These are phyloP conservation scores for Platichthys stellatus DNA, from an alignment of 2,113 vertebrate genomes.

Conservation along the genomic window DNA sequence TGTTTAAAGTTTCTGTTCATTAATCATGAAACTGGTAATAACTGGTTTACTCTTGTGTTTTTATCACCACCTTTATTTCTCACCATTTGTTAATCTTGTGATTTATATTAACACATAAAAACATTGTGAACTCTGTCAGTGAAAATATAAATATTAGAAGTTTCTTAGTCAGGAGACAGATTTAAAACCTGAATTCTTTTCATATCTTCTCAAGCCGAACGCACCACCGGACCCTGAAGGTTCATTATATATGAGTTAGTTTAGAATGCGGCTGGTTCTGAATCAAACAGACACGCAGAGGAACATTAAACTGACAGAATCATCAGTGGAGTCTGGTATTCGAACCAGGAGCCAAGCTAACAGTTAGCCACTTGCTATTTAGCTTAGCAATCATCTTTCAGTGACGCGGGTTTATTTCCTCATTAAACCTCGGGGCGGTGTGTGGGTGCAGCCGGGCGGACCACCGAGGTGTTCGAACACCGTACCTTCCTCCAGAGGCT, in stretches of 20 bases:
- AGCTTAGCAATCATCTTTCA: background rate
- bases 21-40: no score
- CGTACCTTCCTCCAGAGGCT: conserved; percentile 89
- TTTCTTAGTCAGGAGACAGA: background rate
- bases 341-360: background rate
- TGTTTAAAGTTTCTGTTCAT: no score
- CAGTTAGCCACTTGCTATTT: conserved; percentile 2
- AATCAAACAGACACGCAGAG: rapidly evolving
- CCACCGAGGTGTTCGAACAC: rapidly evolving
- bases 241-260: rapidly evolving
- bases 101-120: no score
- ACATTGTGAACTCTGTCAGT: no score
- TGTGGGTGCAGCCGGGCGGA: rapidly evolving
- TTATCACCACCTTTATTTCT: no score
- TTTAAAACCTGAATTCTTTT: background rate
- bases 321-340: background rate
- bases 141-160: no score
- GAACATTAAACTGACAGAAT: background rate
- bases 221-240: background rate
- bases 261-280: rapidly evolving
- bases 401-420: background rate
- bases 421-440: background rate
- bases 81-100: no score
- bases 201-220: background rate
- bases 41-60: no score